These are phyloP conservation scores for Zapornia atra DNA, from an alignment of 2,113 vertebrate species.

Conservation along the genomic window DNA sequence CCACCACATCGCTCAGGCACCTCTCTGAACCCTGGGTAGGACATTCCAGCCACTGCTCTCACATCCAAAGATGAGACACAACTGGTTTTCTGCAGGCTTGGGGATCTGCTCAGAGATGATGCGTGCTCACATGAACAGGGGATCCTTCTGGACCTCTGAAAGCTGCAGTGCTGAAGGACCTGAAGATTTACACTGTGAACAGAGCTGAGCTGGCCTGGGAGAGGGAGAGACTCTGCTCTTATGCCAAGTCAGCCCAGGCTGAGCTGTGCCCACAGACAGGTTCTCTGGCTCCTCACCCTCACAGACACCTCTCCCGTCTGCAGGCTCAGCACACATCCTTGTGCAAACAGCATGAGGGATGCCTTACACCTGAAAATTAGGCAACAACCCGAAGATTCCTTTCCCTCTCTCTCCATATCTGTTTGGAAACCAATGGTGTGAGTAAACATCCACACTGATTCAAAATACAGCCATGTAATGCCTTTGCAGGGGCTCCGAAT, in stretches of 20 bases:
- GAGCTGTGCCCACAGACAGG: not conserved
- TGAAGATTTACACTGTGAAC: not conserved
- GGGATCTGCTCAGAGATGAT: not conserved
- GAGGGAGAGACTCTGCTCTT: not conserved
- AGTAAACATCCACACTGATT: not conserved
- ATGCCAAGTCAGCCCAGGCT: not conserved
- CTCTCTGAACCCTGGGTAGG: not conserved
- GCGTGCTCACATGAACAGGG: not conserved
- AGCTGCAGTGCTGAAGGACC: not conserved
- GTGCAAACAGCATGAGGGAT: not conserved
- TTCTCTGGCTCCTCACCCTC: not conserved
- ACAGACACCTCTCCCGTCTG: rapidly evolving
- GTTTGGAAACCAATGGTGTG: rapidly evolving
- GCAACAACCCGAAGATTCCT: not conserved
- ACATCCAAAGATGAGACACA: not conserved
- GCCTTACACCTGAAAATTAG: not conserved
- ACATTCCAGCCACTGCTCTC: not conserved
- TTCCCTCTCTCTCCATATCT: not conserved
- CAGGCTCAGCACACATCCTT: not conserved
- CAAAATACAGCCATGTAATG: rapidly evolving
- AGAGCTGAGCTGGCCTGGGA: not conserved
- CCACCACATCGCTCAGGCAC: not conserved
- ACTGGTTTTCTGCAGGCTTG: not conserved
- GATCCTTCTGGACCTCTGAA: not conserved
- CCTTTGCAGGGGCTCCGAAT: not conserved